Evolutionary conservation across 2,888 invertebrate species (phyloP), one percentile per base, ranked within the genome.

Genomic region (Piscicola geometra): DNA sequence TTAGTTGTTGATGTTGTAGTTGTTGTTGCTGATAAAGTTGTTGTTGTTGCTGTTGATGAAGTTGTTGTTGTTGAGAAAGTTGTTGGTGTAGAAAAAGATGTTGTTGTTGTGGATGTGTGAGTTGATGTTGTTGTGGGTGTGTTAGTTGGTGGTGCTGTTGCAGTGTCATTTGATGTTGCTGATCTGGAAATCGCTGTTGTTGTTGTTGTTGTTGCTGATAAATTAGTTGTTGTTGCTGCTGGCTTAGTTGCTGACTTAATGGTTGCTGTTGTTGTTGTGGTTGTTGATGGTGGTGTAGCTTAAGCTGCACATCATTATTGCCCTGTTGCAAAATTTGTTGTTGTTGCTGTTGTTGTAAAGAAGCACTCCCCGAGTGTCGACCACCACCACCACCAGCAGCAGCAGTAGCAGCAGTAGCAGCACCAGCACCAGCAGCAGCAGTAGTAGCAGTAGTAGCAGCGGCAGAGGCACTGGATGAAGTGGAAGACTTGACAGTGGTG

Each of bases 401-500:
- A n/a, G 15, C 0, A 12, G 15, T 66, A 9, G 18, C 64, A 33
- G 25, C n/a, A n/a, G n/a, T 2, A 32, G 15, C 64, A 21, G 1
- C 15, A 32, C 21, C 21, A 21, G 2, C 30, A 32, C 25, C 21
- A 66, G 0, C 28, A 30, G 9, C 21, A 41, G 47, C 15, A 32
- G 66, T 30, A 68, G 66, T 18, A 28, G 71, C 15, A 56, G 35
- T 32, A n/a, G 60, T 0, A 18, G 28, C 56, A n/a, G 35, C 28
- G 50, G 50, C 5, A 35, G n/a, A 25, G n/a, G 30, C 52, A 25
- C 18, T 32, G 35, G 75, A 5, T 36, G 68, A 33, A 30, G 28
- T 18, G 36, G 47, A 0, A 41, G 66, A 25, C 35, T 76, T 76
- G 47, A 69, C 30, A 21, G 76, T 82, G 3, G 91, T 91, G 84